Evolutionary conservation across 2,888 invertebrate species (phyloP).

Genomic region (Oligia strigilis): DNA sequence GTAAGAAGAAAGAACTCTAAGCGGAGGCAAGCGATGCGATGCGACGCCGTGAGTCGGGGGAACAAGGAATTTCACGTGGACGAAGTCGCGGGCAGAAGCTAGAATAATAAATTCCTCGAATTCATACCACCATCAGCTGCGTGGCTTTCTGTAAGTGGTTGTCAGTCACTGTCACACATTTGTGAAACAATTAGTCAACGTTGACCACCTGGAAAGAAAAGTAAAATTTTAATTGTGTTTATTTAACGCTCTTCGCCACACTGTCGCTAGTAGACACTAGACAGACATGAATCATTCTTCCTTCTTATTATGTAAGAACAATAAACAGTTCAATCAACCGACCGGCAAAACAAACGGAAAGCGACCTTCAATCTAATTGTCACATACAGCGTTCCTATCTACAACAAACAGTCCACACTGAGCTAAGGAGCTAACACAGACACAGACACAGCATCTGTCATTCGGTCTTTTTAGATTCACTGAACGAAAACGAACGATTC

Average conservation of each 20-base stretch:
- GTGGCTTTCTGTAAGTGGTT: not conserved
- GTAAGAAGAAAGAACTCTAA: not conserved
- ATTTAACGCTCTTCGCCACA: slow-evolving; percentile 2
- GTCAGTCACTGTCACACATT: slow-evolving; percentile 7
- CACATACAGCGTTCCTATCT: slow-evolving; percentile 51
- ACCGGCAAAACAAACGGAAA: slow-evolving; percentile 12
- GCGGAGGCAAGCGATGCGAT: not conserved
- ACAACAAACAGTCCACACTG: slow-evolving; percentile 46
- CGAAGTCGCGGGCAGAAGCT: not conserved
- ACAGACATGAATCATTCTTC: not conserved
- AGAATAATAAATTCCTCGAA: not conserved
- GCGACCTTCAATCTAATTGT: slow-evolving; percentile 48
- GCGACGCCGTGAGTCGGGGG: not conserved
- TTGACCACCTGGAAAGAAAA: not conserved
- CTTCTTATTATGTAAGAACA: slow-evolving; percentile 6
- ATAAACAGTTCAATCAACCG: slow-evolving; percentile 31
- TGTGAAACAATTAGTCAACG: not conserved
- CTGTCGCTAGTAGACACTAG: not conserved
- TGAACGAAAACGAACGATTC: slow-evolving; percentile 34
- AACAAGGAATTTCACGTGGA: not conserved
- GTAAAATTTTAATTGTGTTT: slow-evolving; percentile 19
- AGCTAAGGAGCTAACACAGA: no score
- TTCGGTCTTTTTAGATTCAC: slow-evolving; percentile 46
- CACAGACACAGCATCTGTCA: slow-evolving; percentile 54
- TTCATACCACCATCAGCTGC: not conserved